Percentiles rank a stretch among this genome's conserved stretches.
Conservation (phyloP, 2,888 invertebrate genomes). For the Elegia similella region DNA sequence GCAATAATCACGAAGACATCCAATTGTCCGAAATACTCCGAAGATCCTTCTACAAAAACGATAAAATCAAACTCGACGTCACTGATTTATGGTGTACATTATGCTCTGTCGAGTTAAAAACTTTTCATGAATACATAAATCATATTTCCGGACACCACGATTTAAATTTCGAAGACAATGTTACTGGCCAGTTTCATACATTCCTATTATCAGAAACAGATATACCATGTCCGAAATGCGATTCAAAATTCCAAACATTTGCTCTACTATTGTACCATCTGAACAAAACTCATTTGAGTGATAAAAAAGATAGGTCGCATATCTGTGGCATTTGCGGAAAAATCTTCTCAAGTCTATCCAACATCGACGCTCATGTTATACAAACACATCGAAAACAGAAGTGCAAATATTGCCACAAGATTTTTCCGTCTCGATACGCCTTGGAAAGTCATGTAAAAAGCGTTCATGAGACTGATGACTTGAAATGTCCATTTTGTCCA, state of each 20-base stretch:
- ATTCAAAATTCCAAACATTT: conserved; percentile 47
- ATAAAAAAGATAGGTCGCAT: conserved; percentile 29
- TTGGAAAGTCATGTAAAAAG: conserved; percentile 27
- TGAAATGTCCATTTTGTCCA: conserved; percentile 31
- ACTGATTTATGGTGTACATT: conserved; percentile 42
- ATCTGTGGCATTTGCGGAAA: conserved; percentile 55
- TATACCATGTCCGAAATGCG: conserved; percentile 49
- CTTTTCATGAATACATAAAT: conserved; percentile 38
- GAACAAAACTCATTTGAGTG: conserved; percentile 37
- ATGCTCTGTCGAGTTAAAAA: conserved; percentile 33
- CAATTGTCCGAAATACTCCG: conserved; percentile 35
- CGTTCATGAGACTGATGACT: conserved; percentile 24
- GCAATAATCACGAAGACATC: conserved; percentile 37
- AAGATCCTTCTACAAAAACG: conserved; percentile 27
- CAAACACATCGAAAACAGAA: conserved; percentile 31
- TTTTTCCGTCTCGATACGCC: conserved; percentile 25
- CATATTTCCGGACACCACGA: conserved; percentile 38
- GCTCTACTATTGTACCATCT: conserved; percentile 45
- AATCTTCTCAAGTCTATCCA: conserved; percentile 41
- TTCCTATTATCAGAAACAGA: conserved; percentile 45
- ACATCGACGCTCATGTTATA: conserved; percentile 43
- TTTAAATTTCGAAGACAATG: conserved; percentile 28
- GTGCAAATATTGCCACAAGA: conserved; percentile 49
- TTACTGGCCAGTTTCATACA: conserved; percentile 33
- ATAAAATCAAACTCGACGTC: conserved; percentile 44